These are phyloP conservation scores for Piscicola geometra DNA, from an alignment of 2,888 invertebrate genomes.

Conservation along the genomic window DNA sequence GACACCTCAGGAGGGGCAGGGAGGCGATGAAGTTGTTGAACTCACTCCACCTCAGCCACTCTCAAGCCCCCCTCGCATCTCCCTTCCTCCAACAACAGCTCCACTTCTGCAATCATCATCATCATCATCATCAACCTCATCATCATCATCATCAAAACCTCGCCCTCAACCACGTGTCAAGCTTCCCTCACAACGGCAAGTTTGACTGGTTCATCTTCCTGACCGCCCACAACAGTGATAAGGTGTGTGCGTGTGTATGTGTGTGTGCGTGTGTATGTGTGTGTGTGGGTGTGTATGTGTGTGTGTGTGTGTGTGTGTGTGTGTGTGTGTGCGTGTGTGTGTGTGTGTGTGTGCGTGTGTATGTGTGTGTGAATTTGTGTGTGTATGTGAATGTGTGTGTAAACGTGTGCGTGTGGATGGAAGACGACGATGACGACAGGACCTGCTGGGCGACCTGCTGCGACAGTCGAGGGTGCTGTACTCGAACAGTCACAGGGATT, in stretches of 20 bases:
- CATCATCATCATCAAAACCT: neutral
- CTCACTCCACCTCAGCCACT: neutral
- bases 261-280: no score
- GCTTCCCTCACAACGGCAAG: neutral
- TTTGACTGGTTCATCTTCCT: no score
- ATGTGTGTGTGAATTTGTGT: no score
- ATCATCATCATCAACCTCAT: neutral
- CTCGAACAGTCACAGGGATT: conserved; percentile 10
- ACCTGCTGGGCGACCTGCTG: neutral
- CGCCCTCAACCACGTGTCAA: neutral
- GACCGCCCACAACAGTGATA: neutral
- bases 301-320: no score
- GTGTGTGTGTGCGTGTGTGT: no score
- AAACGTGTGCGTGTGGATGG: no score
- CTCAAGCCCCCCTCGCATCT: neutral
- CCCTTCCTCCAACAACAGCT: neutral
- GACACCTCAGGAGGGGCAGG: neutral
- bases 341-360: no score
- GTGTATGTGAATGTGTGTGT: no score
- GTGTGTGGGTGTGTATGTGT: no score
- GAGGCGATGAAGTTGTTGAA: neutral
- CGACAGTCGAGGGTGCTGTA: conserved; percentile 1
- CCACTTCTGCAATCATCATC: neutral
- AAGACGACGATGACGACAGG: no score
- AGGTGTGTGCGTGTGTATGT: no score